Evolutionary conservation across 2,113 vertebrate genomes (phyloP).

Genomic region (Tichodroma muraria): DNA sequence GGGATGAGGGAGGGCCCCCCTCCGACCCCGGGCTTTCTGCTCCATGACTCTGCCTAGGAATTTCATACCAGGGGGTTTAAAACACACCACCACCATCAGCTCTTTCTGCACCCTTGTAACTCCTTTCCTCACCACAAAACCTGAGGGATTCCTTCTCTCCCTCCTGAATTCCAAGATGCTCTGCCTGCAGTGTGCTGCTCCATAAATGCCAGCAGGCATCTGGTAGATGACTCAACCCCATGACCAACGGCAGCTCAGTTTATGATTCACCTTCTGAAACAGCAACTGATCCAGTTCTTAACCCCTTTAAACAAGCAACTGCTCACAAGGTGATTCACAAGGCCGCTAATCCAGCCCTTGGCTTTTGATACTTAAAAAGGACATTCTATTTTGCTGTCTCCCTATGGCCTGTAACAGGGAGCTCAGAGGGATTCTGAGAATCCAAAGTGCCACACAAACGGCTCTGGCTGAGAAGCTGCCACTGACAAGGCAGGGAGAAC

Average conservation of each 20-base stretch:
- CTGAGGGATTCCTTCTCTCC: not conserved
- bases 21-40: not conserved
- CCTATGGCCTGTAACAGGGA: not conserved
- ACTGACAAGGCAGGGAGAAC: not conserved
- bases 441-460: not conserved
- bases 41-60: not conserved
- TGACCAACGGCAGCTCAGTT: not conserved
- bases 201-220: not conserved
- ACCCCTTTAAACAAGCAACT: not conserved
- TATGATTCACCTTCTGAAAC: not conserved
- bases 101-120: not conserved
- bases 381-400: not conserved
- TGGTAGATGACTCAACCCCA: not conserved
- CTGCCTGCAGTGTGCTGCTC: not conserved
- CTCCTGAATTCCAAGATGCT: not conserved
- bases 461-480: not conserved
- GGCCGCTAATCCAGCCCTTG: not conserved
- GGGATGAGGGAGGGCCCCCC: not conserved
- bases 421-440: not conserved
- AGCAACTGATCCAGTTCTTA: not conserved
- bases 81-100: not conserved
- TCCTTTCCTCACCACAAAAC: not conserved
- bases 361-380: conserved; percentile 11
- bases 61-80: not conserved
- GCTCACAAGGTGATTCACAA: not conserved